These are phyloP conservation scores for Mesoclemmys tuberculata DNA, from an alignment of 2,113 vertebrate genomes.

Conservation along the genomic window DNA sequence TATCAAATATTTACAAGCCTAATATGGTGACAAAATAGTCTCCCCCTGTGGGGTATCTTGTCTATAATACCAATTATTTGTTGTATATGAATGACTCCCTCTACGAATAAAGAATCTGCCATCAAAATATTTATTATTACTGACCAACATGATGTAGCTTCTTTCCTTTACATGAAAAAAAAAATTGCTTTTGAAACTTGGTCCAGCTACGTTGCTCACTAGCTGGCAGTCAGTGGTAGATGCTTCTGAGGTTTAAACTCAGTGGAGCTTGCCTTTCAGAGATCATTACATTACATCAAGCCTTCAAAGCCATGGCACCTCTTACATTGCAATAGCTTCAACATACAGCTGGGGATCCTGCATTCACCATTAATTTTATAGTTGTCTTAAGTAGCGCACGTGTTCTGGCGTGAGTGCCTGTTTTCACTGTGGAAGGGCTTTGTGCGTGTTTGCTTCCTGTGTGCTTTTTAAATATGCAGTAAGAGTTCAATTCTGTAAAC, in stretches of 20 bases:
- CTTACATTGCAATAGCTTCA: constrained; percentile 36
- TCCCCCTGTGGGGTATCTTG: constrained; percentile 4
- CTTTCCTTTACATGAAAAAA: background rate
- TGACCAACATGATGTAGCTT: background rate
- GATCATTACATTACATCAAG: background rate
- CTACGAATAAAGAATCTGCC: background rate
- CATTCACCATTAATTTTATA: constrained; percentile 62
- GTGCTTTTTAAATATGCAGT: constrained; percentile 61
- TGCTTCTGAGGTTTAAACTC: background rate
- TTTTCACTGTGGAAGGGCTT: constrained; percentile 58
- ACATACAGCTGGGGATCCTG: constrained; percentile 37
- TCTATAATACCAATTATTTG: background rate
- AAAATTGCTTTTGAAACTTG: background rate
- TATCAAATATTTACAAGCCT: background rate
- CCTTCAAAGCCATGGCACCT: constrained; percentile 34
- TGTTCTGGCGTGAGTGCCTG: constrained; percentile 65
- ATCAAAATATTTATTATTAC: background rate
- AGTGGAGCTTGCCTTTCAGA: background rate
- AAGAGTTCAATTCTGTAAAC: constrained; percentile 43
- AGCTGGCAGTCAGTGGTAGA: background rate
- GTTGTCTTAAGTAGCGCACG: constrained; percentile 51
- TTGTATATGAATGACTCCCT: constrained; percentile 6
- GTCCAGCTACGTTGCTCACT: background rate
- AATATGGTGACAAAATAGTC: background rate
- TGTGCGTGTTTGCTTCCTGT: constrained; percentile 55